Evolutionary conservation across 2,113 vertebrate species (phyloP), one percentile per base, ranked within the genome.

Genomic region (Perognathus longimembris): DNA sequence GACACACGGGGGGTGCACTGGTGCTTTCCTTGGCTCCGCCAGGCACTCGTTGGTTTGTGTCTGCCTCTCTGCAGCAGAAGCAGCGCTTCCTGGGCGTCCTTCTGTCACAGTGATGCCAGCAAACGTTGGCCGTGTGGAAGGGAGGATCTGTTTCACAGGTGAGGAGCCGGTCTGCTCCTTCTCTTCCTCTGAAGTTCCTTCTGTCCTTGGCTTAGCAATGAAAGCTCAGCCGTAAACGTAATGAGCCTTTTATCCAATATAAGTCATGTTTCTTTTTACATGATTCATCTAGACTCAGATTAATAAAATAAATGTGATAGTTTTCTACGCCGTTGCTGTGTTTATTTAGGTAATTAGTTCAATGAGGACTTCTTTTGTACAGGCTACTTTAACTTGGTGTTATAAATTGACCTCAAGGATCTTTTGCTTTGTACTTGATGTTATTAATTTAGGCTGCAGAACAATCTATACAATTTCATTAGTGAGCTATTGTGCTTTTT

Each of bases 281-380:
- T 32, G 38, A 92, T 34, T 86, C 36, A n/a, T 78, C 50, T 36
- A 61, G 91, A 67, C 20, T 26, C 40, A 42, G 77, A 88, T 88
- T 79, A 95, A 84, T 95, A 75, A 54, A 88, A 75, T 67, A 87
- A 90, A 9, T 50, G 18, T 28, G 84, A 26, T 50, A 54, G 67
- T 79, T 88, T 92, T 95, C 54, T 93, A 81, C 54, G 66, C 78
- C 85, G 81, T 90, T 89, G 81, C 67, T 87, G 17, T 9, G 63
- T 74, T 69, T 92, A 87, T 59, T 87, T 92, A 78, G 64, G 18
- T 84, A 89, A 83, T 89, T 92, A 71, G 21, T 74, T 95, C 77
- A 20, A 92, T 24, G 76, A 88, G 36, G 91, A 45, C 34, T 92
- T 54, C 15, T 69, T 87, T 90, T 85, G 30, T 57, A 18, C 5